phyloP scores from a whole-genome alignment of 2,113 vertebrate genomes.

The Rhinogobius similis region DNA sequence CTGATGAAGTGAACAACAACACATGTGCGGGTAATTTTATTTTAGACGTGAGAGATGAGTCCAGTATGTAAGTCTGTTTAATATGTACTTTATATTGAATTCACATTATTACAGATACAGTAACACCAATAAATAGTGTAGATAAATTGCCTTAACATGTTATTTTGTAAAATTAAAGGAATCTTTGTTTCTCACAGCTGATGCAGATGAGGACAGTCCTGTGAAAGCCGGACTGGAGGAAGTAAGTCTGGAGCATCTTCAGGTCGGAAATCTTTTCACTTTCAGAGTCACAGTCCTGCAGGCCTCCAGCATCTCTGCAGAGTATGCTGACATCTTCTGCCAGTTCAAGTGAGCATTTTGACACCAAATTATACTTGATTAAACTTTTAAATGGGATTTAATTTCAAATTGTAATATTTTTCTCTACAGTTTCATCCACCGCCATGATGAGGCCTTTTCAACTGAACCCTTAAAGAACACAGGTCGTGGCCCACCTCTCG shows the following conservation, averaged over 20 bases:
- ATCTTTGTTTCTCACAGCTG: constrained; percentile 53
- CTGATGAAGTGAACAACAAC: constrained; percentile 97
- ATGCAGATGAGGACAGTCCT: constrained; percentile 82
- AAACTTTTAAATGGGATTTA: not conserved
- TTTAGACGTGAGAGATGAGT: constrained; percentile 14
- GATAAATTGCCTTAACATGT: not conserved
- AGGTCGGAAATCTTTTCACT: constrained; percentile 89
- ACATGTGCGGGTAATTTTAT: constrained; percentile 84
- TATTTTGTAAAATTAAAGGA: not conserved
- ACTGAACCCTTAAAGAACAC: constrained; percentile 98
- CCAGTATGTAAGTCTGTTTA: constrained; percentile 11
- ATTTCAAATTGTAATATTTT: not conserved
- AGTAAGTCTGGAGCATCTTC: constrained; percentile 83
- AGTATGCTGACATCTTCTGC: constrained; percentile 98
- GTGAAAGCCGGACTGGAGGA: constrained; percentile 80
- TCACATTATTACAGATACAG: not conserved
- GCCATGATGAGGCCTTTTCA: constrained; percentile 96
- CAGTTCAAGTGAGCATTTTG: constrained; percentile 89
- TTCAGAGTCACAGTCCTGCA: constrained; percentile 97
- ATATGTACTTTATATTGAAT: not conserved
- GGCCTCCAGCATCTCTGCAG: constrained; percentile 94
- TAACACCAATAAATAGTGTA: not conserved
- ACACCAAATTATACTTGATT: not conserved
- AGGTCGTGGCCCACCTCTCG: constrained; percentile 90
- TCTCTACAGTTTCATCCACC: constrained; percentile 90